These are phyloP conservation scores for Probaryconus sp. DNA, from an alignment of 1,140 invertebrate species.

Conservation along the genomic window DNA sequence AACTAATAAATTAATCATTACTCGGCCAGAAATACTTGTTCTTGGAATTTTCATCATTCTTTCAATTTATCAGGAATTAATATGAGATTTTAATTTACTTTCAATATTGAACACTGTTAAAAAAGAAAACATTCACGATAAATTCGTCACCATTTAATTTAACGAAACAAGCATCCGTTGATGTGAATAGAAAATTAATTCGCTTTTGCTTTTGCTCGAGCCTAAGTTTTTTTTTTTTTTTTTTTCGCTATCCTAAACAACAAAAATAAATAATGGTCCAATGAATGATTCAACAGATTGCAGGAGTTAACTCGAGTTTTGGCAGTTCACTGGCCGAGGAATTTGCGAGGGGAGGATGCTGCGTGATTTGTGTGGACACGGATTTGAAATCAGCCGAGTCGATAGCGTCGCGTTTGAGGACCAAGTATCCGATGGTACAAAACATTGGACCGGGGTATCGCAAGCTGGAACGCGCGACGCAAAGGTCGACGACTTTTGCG, in stretches of 20 bases:
- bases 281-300: constrained; percentile 65
- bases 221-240: not conserved
- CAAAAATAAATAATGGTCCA: not conserved
- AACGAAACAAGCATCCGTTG: too few species aligned
- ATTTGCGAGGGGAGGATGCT: constrained; percentile 71
- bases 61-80: too few species aligned
- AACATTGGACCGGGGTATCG: constrained; percentile 42
- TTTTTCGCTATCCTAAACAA: not conserved
- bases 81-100: too few species aligned
- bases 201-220: too few species aligned
- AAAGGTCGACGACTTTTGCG: constrained; percentile 40
- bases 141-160: too few species aligned
- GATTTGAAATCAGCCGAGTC: constrained; percentile 57
- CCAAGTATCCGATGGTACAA: constrained; percentile 45
- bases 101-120: too few species aligned
- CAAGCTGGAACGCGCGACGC: constrained; percentile 32
- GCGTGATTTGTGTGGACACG: constrained; percentile 71
- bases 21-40: too few species aligned
- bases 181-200: too few species aligned
- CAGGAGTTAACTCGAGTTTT: constrained; percentile 69
- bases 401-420: constrained; percentile 53
- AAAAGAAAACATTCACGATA: too few species aligned
- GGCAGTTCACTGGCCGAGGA: constrained; percentile 70
- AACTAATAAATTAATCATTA: too few species aligned
- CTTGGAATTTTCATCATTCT: too few species aligned